These are phyloP conservation scores for Hormiphora californensis DNA, from an alignment of 37 sponge, comb jelly and placozoan species.

Conservation along the genomic window DNA sequence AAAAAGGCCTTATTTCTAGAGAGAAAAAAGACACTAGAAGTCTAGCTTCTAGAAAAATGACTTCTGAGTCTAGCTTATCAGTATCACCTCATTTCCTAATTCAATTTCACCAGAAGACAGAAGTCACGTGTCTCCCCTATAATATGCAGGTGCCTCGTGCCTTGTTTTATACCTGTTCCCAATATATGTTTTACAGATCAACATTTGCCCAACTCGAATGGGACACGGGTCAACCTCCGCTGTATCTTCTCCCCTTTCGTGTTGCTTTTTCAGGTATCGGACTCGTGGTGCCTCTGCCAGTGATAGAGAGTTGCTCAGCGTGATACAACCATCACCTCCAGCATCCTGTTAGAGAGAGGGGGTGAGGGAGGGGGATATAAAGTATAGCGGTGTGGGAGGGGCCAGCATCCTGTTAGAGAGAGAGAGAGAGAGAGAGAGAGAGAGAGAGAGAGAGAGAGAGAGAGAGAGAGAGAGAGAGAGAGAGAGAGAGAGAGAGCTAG, in stretches of 20 bases:
- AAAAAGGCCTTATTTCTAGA: too few species aligned
- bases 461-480: neutral
- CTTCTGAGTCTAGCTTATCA: too few species aligned
- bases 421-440: neutral
- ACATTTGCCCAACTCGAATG: conserved; percentile 56
- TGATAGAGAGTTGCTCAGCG: conserved; percentile 62
- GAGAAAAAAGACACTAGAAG: too few species aligned
- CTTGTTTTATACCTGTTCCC: conserved; percentile 38
- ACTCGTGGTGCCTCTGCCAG: conserved; percentile 58
- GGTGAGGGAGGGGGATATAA: neutral
- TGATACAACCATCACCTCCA: conserved; percentile 13
- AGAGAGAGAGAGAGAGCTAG: neutral
- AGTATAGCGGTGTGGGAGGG: too few species aligned
- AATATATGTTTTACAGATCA: conserved; percentile 66
- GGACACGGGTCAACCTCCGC: conserved; percentile 17
- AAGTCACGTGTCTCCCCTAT: neutral
- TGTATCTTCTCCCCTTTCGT: neutral
- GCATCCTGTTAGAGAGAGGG: conserved; percentile 28
- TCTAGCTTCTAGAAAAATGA: too few species aligned
- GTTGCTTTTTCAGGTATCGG: conserved; percentile 10
- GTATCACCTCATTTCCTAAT: too few species aligned
- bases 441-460: neutral
- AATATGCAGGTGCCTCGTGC: neutral
- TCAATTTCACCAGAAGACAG: neutral
- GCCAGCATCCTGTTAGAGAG: neutral